Evolutionary conservation across 2,888 invertebrate genomes (phyloP), one percentile per base, ranked within the genome.

Genomic region (Galerucella nymphaeae): DNA sequence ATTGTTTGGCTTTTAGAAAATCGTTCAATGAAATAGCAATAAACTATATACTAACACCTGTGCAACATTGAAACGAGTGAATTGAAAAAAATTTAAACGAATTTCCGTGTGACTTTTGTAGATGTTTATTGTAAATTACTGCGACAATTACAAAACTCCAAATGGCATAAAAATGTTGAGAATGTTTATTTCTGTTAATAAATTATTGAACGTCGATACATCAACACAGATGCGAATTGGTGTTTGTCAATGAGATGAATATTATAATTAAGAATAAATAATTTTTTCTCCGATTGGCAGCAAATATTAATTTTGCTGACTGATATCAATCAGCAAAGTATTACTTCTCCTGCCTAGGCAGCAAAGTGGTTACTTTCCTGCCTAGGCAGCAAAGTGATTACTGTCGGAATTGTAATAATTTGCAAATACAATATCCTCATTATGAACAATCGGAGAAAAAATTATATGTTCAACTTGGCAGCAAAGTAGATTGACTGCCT

Each of bases 1-100:
- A 83, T 82, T 81, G 80, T 80, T 79, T 79, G 77, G 61, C 77
- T 77, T 82, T 82, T 80, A 82, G 82, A 82, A 82, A 83, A 80
- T 81, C 79, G 80, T 79, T 82, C 82, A 82, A 83, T 82, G 83
- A 81, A 81, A 83, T 78, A 73, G 77, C 68, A 77, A 82, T 83
- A 83, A 83, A 83, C 82, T 82, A 83, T 83, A 77, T 80, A 77
- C 74, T 75, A 82, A 82, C 83, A 83, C 83, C 83, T 83, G 83
- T 79, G 83, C 80, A 82, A 80, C 82, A 82, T 83, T 83, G 82
- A 82, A 77, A 63, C 67, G 68, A 65, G 70, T 62, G 62, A 72
- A 42, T 53, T 61, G 65, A 70, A 75, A 76, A 77, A 75, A 75
- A 75, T 64, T 72, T 71, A 76, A 71, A 73, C 78, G 76, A 80